A percentile compares a stretch with the other conserved stretches of the same genome.
These are phyloP conservation scores for Epiblema foenella DNA, from an alignment of 2,888 invertebrate genomes.

Conservation along the genomic window DNA sequence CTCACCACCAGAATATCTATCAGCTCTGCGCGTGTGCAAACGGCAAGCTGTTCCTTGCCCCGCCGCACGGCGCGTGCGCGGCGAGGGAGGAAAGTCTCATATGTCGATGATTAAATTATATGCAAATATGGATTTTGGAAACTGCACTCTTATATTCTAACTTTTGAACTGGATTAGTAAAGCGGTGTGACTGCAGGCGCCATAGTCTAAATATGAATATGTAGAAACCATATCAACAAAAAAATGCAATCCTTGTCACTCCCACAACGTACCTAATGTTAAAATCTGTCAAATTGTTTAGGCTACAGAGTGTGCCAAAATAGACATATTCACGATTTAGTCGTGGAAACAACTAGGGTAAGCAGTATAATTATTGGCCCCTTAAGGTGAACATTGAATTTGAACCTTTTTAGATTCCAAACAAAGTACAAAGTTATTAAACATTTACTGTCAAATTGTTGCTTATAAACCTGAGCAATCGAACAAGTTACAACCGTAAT, in stretches of 20 bases:
- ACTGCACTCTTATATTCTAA: conserved; percentile 9
- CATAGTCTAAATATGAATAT: neutral
- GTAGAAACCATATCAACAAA: no score
- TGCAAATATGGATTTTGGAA: conserved; percentile 18
- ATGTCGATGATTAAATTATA: conserved; percentile 77
- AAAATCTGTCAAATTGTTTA: neutral
- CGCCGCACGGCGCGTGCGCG: conserved; percentile 91
- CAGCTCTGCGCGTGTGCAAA: conserved; percentile 96
- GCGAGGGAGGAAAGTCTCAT: conserved; percentile 83
- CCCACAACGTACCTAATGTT: neutral
- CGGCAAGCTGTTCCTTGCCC: conserved; percentile 95
- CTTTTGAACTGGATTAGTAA: neutral
- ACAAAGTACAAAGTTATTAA: no score
- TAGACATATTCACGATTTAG: neutral
- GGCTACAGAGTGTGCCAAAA: neutral
- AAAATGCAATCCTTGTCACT: neutral
- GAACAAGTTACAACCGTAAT: no score
- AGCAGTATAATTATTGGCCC: no score
- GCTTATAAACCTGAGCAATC: no score
- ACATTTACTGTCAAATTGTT: no score
- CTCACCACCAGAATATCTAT: conserved; percentile 88
- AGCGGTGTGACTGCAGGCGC: neutral
- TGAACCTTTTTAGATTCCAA: no score
- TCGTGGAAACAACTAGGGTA: no score
- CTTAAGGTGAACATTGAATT: no score